Conservation (phyloP, 2,797 vertebrate species). For the Acrocephalus scirpaceus region DNA sequence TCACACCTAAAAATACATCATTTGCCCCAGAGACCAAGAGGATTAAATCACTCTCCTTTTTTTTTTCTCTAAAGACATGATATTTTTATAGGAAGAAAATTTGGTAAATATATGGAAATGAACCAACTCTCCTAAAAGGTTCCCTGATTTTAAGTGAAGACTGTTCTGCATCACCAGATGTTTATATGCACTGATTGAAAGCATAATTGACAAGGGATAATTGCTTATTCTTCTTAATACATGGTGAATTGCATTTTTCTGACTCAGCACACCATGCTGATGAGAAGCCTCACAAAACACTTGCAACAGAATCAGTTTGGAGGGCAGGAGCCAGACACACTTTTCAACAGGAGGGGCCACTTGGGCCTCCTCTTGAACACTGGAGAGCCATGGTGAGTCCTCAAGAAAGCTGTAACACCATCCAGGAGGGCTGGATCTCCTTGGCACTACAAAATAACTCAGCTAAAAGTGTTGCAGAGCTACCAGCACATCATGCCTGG, state of each 20-base stretch:
- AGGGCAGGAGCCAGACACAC: background rate
- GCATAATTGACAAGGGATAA: constrained; percentile 52
- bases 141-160: constrained; percentile 53
- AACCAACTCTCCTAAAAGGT: constrained; percentile 42
- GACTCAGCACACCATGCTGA: constrained; percentile 20
- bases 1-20: constrained; percentile 44
- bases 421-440: background rate
- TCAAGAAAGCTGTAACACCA: background rate
- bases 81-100: constrained; percentile 38
- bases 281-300: constrained; percentile 1
- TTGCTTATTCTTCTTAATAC: constrained; percentile 60
- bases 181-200: constrained; percentile 51
- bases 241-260: constrained; percentile 16
- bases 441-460: accelerated
- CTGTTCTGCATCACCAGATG: constrained; percentile 46
- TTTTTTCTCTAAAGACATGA: background rate
- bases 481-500: background rate
- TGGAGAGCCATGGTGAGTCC: background rate
- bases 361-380: background rate
- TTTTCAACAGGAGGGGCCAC: background rate
- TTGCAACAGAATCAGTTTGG: background rate
- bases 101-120: constrained; percentile 39
- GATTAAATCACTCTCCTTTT: constrained; percentile 1
- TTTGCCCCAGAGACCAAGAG: constrained; percentile 14
- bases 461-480: background rate